Evolutionary conservation across 2,888 invertebrate genomes (phyloP).

Genomic region (Melipona bicolor): DNA sequence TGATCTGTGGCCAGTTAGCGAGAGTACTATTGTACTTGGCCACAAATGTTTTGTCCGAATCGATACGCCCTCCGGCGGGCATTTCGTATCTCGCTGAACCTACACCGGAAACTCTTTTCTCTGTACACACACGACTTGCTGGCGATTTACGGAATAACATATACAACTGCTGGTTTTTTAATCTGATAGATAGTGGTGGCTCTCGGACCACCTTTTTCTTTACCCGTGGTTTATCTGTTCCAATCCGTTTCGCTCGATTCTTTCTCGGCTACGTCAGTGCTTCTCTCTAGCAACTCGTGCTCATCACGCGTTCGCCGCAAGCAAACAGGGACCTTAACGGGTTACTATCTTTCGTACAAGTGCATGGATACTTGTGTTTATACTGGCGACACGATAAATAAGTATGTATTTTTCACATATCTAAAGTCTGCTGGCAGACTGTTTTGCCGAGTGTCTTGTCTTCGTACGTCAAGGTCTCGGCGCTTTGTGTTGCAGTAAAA

Average conservation of each 20-base stretch:
- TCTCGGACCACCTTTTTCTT: slow-evolving; percentile 28
- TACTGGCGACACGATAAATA: slow-evolving; percentile 2
- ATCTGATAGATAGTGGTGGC: slow-evolving; percentile 12
- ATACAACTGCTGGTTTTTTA: not conserved
- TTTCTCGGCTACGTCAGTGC: slow-evolving; percentile 38
- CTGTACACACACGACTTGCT: slow-evolving; percentile 28
- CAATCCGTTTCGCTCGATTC: slow-evolving; percentile 46
- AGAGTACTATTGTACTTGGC: slow-evolving; percentile 43
- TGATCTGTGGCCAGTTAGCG: not conserved
- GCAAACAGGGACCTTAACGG: slow-evolving; percentile 21
- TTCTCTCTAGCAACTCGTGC: slow-evolving; percentile 29
- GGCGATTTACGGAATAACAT: slow-evolving; percentile 22
- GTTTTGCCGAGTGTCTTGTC: slow-evolving; percentile 30
- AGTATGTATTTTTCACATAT: slow-evolving; percentile 38
- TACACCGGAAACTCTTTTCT: slow-evolving; percentile 69
- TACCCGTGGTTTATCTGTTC: slow-evolving; percentile 38
- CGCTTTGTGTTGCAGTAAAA: slow-evolving; percentile 37
- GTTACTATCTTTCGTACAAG: slow-evolving; percentile 22
- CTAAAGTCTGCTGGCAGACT: slow-evolving; percentile 23
- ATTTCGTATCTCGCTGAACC: slow-evolving; percentile 70
- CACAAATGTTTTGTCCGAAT: slow-evolving; percentile 78
- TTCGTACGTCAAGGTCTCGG: slow-evolving; percentile 38
- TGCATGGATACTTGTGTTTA: not conserved
- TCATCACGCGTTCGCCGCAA: slow-evolving; percentile 46
- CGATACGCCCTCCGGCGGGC: slow-evolving; percentile 77